These are phyloP conservation scores for Drosophila dunni DNA, from an alignment of 1,140 invertebrate genomes.

Conservation along the genomic window DNA sequence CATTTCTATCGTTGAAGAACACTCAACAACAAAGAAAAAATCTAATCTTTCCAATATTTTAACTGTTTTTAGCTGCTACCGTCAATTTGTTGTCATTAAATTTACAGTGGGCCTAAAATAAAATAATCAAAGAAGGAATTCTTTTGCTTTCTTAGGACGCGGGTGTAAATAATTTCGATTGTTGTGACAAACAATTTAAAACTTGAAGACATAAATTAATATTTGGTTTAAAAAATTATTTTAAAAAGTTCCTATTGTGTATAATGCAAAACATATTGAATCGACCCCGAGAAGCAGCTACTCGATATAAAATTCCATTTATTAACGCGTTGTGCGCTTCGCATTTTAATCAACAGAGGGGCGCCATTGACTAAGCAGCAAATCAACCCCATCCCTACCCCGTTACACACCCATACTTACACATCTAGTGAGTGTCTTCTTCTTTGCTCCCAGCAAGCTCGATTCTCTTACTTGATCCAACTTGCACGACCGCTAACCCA, in stretches of 20 bases:
- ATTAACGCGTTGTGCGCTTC: not conserved
- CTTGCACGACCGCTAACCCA: not conserved
- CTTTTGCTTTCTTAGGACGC: too few species aligned
- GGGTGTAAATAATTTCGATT: too few species aligned
- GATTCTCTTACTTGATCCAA: constrained; percentile 7
- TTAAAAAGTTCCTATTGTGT: too few species aligned
- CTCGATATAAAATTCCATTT: not conserved
- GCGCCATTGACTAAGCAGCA: constrained; percentile 28
- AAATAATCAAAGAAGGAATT: too few species aligned
- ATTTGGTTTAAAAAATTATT: too few species aligned
- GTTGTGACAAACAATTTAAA: too few species aligned
- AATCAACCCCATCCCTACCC: not conserved
- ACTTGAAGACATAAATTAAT: too few species aligned
- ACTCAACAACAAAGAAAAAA: constrained; percentile 1
- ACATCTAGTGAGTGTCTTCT: not conserved
- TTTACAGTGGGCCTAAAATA: not conserved
- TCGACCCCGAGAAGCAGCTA: not conserved
- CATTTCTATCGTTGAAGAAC: constrained; percentile 21
- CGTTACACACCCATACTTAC: not conserved
- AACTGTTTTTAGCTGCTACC: constrained; percentile 10
- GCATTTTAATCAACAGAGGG: constrained; percentile 17
- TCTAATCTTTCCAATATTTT: constrained; percentile 24
- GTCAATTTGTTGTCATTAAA: constrained; percentile 4
- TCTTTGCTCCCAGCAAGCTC: not conserved
- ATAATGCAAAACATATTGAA: not conserved